Evolutionary conservation across 2,888 invertebrate genomes (phyloP).

Genomic region (Athetis lepigone): DNA sequence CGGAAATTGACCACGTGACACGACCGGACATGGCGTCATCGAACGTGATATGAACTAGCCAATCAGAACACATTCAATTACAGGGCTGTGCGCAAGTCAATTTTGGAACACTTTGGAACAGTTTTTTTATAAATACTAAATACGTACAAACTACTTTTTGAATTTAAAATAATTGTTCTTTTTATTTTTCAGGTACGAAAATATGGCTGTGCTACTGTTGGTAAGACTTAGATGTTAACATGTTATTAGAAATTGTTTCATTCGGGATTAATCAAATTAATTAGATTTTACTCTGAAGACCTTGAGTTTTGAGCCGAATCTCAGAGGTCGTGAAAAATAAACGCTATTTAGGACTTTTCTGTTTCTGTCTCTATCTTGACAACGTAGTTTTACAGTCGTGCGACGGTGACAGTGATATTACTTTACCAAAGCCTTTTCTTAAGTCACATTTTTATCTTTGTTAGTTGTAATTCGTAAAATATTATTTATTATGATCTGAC

Average conservation of each 20-base stretch:
- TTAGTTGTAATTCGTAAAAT: too few relatives aligned
- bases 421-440: too few relatives aligned
- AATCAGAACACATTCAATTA: slow-evolving; percentile 86
- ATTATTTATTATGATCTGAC: neutral
- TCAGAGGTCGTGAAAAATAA: too few relatives aligned
- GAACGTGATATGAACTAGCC: slow-evolving; percentile 83
- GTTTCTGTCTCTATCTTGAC: too few relatives aligned
- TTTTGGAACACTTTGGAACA: neutral
- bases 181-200: slow-evolving; percentile 78
- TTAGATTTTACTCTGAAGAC: neutral
- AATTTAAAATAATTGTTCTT: slow-evolving; percentile 24
- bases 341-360: too few relatives aligned
- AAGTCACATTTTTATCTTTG: too few relatives aligned
- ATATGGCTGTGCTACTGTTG: slow-evolving; percentile 66
- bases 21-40: slow-evolving; percentile 83
- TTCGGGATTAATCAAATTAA: neutral
- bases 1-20: slow-evolving; percentile 87
- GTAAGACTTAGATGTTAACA: slow-evolving; percentile 63
- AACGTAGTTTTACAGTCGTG: too few relatives aligned
- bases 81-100: slow-evolving; percentile 58
- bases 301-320: neutral
- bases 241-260: neutral
- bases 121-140: neutral
- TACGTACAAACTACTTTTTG: neutral
- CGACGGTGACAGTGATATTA: too few relatives aligned